These are phyloP conservation scores for Lydus trimaculatus DNA, from an alignment of 2,888 invertebrate species.

Conservation along the genomic window DNA sequence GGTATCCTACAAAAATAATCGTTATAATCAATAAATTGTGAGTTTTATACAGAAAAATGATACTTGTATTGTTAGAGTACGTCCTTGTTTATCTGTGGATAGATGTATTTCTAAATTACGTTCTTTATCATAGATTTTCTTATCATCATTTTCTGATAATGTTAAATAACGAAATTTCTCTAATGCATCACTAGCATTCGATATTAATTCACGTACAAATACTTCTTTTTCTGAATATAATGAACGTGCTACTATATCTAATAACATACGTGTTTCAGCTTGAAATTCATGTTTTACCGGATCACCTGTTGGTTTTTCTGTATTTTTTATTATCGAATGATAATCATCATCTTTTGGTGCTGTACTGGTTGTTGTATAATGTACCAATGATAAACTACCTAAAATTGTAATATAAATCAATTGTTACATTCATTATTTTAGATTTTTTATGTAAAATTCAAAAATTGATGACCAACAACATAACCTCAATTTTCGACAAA, in stretches of 20 bases:
- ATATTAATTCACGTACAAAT: slow-evolving; percentile 93
- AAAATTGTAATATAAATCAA: background rate
- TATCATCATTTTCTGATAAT: slow-evolving; percentile 64
- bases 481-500: slow-evolving; percentile 2
- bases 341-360: slow-evolving; percentile 60
- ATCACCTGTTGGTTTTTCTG: slow-evolving; percentile 68
- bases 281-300: slow-evolving; percentile 85
- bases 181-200: slow-evolving; percentile 96
- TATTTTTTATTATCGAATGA: slow-evolving; percentile 69
- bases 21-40: slow-evolving; percentile 9
- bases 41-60: slow-evolving; percentile 3
- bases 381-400: slow-evolving; percentile 12
- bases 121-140: slow-evolving; percentile 66
- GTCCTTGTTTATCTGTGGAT: slow-evolving; percentile 84
- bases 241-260: slow-evolving; percentile 97
- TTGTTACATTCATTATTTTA: background rate
- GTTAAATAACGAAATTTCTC: slow-evolving; percentile 90
- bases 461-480: background rate
- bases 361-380: slow-evolving; percentile 45
- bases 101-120: slow-evolving; percentile 86
- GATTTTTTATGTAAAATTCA: background rate
- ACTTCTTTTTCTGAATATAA: slow-evolving; percentile 98
- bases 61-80: slow-evolving; percentile 87
- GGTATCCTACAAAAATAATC: slow-evolving; percentile 72
- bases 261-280: slow-evolving; percentile 93